Evolutionary conservation across 2,888 invertebrate species (phyloP).

Genomic region (Philereme vetulata): DNA sequence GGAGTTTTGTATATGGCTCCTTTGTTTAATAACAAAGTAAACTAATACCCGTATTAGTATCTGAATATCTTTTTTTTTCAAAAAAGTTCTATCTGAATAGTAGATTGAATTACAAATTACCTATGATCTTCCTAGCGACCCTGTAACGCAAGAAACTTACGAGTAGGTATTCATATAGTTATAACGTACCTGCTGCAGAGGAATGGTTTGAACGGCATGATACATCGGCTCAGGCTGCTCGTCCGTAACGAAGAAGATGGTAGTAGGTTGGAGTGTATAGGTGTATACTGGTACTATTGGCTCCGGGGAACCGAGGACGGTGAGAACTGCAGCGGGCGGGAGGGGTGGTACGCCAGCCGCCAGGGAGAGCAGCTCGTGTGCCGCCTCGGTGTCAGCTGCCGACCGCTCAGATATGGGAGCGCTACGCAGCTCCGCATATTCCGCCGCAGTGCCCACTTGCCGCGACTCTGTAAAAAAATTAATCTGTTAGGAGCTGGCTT

Average conservation of each 20-base stretch:
- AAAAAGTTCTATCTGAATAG: too few relatives aligned
- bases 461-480: slow-evolving; percentile 7
- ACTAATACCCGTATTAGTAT: too few relatives aligned
- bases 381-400: slow-evolving; percentile 94
- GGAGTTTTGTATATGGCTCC: too few relatives aligned
- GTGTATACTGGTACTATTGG: slow-evolving; percentile 80
- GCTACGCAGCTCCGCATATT: slow-evolving; percentile 23
- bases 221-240: slow-evolving; percentile 61
- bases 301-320: slow-evolving; percentile 65
- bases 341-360: slow-evolving; percentile 91
- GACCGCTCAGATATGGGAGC: slow-evolving; percentile 79
- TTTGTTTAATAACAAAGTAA: too few relatives aligned
- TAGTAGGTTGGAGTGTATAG: slow-evolving; percentile 86
- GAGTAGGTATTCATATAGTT: too few relatives aligned
- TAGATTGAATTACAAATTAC: too few relatives aligned
- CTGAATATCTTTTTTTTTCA: too few relatives aligned
- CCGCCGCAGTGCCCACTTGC: slow-evolving; percentile 14
- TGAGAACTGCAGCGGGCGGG: slow-evolving; percentile 86
- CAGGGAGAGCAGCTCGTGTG: slow-evolving; percentile 90
- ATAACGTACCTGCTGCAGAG: slow-evolving; percentile 46
- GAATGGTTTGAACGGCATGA: slow-evolving; percentile 58
- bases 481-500: background rate
- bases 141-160: too few relatives aligned
- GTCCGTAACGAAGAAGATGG: slow-evolving; percentile 65
- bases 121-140: too few relatives aligned